Conservation (phyloP, 2,797 vertebrate species). For the Microcaecilia unicolor region DNA sequence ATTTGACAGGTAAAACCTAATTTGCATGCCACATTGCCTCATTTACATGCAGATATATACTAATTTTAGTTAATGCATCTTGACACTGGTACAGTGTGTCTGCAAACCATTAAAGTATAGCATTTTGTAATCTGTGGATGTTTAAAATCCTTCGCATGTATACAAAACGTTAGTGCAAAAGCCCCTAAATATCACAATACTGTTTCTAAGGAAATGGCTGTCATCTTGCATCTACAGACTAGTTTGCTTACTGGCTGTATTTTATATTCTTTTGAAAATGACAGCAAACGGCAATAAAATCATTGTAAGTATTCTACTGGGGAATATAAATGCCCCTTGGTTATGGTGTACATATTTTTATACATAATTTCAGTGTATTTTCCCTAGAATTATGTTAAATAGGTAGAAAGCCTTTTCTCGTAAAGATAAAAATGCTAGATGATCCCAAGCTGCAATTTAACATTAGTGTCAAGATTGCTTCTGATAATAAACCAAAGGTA, state of each 20-base stretch:
- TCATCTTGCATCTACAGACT: constrained; percentile 75
- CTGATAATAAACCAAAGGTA: constrained; percentile 46
- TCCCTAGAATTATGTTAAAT: constrained; percentile 79
- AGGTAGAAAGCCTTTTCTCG: constrained; percentile 74
- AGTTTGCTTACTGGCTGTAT: constrained; percentile 72
- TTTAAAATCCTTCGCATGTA: no score
- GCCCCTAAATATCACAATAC: constrained; percentile 63
- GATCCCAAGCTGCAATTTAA: constrained; percentile 55
- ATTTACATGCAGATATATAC: no score
- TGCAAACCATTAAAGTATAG: no score
- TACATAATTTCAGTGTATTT: constrained; percentile 80
- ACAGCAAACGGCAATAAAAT: constrained; percentile 85
- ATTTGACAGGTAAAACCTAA: no score
- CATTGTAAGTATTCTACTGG: constrained; percentile 76
- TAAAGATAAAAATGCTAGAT: constrained; percentile 60
- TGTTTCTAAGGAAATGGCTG: constrained; percentile 68
- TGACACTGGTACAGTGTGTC: no score
- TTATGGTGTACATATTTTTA: constrained; percentile 69
- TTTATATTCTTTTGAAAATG: constrained; percentile 75
- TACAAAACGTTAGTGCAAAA: no score
- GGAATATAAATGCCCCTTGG: constrained; percentile 75
- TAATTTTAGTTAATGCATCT: no score
- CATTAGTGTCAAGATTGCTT: constrained; percentile 58
- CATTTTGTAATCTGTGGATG: no score
- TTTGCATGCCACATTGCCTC: no score